Evolutionary conservation across 2,888 invertebrate species (phyloP).

Genomic region (Listrodromus nycthemerus): DNA sequence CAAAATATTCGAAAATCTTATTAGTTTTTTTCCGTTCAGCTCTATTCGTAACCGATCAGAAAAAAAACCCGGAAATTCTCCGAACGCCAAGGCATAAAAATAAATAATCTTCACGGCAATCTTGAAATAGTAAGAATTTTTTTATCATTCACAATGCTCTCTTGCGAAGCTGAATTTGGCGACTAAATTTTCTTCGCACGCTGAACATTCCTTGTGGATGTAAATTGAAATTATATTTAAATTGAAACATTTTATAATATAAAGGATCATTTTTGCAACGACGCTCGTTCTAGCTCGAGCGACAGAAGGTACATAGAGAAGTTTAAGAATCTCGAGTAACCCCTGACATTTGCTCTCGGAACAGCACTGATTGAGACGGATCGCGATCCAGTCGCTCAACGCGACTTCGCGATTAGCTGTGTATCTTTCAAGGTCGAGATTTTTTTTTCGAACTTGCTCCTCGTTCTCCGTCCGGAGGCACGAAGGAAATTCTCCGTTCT

Average conservation of each 20-base stretch:
- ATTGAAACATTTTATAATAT: background rate
- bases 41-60: background rate
- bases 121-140: background rate
- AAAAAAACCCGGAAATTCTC: background rate
- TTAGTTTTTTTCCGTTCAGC: background rate
- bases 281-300: background rate
- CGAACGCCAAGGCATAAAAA: background rate
- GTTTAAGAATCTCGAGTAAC: slow-evolving; percentile 30
- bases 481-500: no score
- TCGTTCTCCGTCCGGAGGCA: background rate
- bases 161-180: background rate
- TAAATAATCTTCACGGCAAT: background rate
- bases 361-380: background rate
- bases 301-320: no score
- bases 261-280: no score
- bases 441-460: background rate
- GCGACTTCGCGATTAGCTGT: slow-evolving; percentile 1
- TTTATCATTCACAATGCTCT: background rate
- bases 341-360: slow-evolving; percentile 26
- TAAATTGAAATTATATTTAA: background rate
- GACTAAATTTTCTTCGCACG: background rate
- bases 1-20: slow-evolving; percentile 4
- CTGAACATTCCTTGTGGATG: background rate
- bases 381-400: slow-evolving; percentile 8
- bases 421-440: slow-evolving; percentile 51